Evolutionary conservation across 2,888 invertebrate genomes (phyloP).

Genomic region (Macaria liturata): DNA sequence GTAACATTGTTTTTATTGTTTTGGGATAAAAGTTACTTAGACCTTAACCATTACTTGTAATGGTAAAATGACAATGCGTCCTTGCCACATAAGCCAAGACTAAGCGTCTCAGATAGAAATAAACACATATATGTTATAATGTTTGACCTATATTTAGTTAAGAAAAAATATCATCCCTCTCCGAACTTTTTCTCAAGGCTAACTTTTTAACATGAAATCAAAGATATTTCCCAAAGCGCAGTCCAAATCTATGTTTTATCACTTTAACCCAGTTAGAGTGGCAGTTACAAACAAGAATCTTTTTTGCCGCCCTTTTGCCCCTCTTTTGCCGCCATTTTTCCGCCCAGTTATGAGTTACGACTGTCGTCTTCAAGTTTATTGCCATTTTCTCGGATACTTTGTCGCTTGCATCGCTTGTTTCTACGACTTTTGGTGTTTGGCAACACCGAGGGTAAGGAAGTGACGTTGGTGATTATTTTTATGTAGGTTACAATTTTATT

Average conservation of each 20-base stretch:
- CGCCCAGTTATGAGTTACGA: conserved; percentile 16
- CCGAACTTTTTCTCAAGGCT: too few species aligned
- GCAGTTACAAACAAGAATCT: conserved; percentile 16
- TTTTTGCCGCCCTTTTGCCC: conserved; percentile 1
- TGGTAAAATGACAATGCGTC: too few species aligned
- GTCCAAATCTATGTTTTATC: conserved; percentile 8
- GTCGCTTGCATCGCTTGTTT: conserved; percentile 6
- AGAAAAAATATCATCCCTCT: too few species aligned
- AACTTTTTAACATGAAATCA: conserved; percentile 1
- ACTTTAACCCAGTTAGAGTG: conserved; percentile 7
- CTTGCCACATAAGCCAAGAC: too few species aligned
- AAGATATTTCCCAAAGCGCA: neutral
- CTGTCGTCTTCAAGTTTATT: conserved; percentile 11
- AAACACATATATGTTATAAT: too few species aligned
- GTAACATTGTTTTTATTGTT: too few species aligned
- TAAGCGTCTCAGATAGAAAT: too few species aligned
- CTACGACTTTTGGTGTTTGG: neutral
- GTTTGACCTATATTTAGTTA: too few species aligned
- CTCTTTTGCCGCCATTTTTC: neutral
- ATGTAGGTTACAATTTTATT: too few species aligned
- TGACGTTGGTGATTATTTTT: too few species aligned
- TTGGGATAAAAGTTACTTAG: too few species aligned
- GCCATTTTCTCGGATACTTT: conserved; percentile 6
- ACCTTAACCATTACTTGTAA: too few species aligned
- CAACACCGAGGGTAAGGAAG: neutral